Evolutionary conservation across 2,797 vertebrate genomes (phyloP).

Genomic region (Mycteria americana): DNA sequence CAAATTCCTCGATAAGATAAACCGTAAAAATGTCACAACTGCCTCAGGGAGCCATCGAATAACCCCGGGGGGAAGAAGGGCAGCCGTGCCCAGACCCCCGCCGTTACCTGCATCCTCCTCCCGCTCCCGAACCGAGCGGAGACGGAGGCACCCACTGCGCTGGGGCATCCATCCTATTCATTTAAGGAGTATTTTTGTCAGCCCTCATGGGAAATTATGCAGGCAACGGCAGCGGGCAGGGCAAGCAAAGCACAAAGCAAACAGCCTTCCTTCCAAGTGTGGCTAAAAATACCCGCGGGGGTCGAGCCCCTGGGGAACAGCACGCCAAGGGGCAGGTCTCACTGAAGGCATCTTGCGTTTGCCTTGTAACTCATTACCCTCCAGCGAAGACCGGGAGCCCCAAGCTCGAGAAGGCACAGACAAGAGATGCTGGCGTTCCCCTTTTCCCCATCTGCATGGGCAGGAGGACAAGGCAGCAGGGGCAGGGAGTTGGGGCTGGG

Average conservation of each 20-base stretch:
- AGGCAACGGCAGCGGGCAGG: fast-evolving
- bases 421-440: background rate
- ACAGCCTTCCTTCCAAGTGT: background rate
- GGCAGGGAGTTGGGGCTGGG: background rate
- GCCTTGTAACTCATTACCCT: background rate
- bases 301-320: fast-evolving
- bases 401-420: background rate
- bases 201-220: background rate
- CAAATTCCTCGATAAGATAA: conserved; percentile 40
- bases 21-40: background rate
- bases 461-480: background rate
- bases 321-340: background rate
- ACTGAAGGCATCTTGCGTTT: background rate
- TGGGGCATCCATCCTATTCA: background rate
- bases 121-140: fast-evolving
- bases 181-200: background rate
- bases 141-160: background rate
- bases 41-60: background rate
- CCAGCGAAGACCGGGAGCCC: fast-evolving
- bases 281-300: background rate
- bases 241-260: background rate
- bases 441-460: background rate
- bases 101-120: background rate
- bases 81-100: fast-evolving
- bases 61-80: background rate